Conservation (phyloP, 1,140 invertebrate genomes). For the Venustaconcha ellipsiformis region DNA sequence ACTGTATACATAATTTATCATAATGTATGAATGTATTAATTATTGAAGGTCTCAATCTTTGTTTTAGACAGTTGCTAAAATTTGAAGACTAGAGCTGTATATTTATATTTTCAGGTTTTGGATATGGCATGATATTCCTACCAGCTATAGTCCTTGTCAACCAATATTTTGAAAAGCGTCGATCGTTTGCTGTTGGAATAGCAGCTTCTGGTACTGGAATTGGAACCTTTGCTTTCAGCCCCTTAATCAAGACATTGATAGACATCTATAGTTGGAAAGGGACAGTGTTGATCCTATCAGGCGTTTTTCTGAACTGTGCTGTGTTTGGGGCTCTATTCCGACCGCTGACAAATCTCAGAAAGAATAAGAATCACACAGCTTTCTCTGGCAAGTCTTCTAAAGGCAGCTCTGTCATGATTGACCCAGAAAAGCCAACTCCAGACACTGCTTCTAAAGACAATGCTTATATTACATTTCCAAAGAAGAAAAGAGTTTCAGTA, state of each 20-base stretch:
- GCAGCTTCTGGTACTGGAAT: conserved; percentile 91
- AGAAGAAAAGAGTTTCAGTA: too few relatives aligned
- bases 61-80: too few relatives aligned
- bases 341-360: not conserved
- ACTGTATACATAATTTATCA: too few relatives aligned
- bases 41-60: too few relatives aligned
- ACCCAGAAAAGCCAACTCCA: too few relatives aligned
- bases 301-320: conserved; percentile 18
- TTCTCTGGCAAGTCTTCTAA: too few relatives aligned
- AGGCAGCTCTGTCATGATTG: too few relatives aligned
- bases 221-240: conserved; percentile 77
- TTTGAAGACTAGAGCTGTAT: too few relatives aligned
- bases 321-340: conserved; percentile 7
- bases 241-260: conserved; percentile 4
- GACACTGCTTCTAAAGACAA: too few relatives aligned
- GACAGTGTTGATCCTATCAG: conserved; percentile 7
- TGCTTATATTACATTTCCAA: too few relatives aligned
- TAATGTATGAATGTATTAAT: too few relatives aligned
- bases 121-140: conserved; percentile 88
- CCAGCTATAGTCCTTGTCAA: conserved; percentile 88
- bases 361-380: too few relatives aligned
- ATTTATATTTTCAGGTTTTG: conserved; percentile 76
- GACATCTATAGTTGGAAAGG: conserved; percentile 1
- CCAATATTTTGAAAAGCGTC: conserved; percentile 89
- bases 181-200: conserved; percentile 87